Evolutionary conservation across 2,888 invertebrate species (phyloP), one percentile per base, ranked within the genome.

Genomic region (Timema cristinae): DNA sequence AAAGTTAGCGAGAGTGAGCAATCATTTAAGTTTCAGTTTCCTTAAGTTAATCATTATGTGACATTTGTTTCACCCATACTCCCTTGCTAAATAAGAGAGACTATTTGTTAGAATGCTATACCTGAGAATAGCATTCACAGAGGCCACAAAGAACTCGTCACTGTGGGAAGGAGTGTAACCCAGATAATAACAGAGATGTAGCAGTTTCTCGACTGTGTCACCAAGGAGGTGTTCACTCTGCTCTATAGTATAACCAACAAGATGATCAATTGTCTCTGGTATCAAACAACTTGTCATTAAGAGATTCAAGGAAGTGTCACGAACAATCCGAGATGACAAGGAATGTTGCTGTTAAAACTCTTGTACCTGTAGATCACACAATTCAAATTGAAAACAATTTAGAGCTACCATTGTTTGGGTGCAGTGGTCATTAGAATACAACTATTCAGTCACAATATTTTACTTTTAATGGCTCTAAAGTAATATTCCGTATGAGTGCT

Each of bases 181-280:
- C 11, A 86, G 78, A 76, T 81, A 80, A 76, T 84, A 87, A 73
- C 84, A 83, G 72, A 85, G 81, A 68, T 80, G 83, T 13, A 87
- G 77, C 0, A 86, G 77, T 76, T 84, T 85, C 76, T 84, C 85
- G 2, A 83, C 83, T 61, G 85, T 86, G 74, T 86, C 85, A 5
- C 85, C 86, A 1, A 84, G 79, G 4, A 87, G 74, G 76, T 82
- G 79, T 2, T 82, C 78, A 68, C 81, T 80, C 74, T 80, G 11
- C 81, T 76, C n/a, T 1, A 83, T 76, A 10, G 86, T 78, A 77
- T 87, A 87, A 13, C 81, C 78, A 0, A 82, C 74, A 81, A 78
- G 56, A 7, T 69, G 16, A 47, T 78, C 76, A 9, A 76, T 54
- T 47, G 75, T 70, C 8, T 32, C 50, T n/a, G 73, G 73, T 9